phyloP scores from a whole-genome alignment of 2,113 vertebrate species.

The Dryoscopus gambensis region DNA sequence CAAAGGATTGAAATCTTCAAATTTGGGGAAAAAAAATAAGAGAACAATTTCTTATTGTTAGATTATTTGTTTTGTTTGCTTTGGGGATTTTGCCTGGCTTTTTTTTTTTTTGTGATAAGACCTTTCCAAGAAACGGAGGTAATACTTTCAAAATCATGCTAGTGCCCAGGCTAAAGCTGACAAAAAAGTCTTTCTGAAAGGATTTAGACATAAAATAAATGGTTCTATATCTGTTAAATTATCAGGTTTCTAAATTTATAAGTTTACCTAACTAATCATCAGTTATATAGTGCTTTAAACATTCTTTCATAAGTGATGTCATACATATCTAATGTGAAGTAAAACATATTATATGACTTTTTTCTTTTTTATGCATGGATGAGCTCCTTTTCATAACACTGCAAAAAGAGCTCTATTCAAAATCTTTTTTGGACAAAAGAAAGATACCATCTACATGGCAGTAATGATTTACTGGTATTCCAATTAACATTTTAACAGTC shows the following conservation, averaged over 20 bases:
- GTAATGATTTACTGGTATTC: background rate
- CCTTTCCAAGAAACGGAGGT: background rate
- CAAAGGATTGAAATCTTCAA: background rate
- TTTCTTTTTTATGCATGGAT: background rate
- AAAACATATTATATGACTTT: background rate
- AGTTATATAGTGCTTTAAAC: background rate
- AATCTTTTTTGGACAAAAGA: background rate
- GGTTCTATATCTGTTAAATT: background rate
- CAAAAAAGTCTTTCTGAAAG: background rate
- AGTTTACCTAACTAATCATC: background rate
- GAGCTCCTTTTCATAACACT: background rate
- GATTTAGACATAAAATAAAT: background rate
- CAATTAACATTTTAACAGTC: background rate
- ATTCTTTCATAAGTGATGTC: background rate
- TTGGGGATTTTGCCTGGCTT: rapidly evolving
- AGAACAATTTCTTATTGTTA: background rate
- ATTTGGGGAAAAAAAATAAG: background rate
- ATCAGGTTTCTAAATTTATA: background rate
- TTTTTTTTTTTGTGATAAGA: background rate
- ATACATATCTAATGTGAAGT: background rate
- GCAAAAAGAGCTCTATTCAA: background rate
- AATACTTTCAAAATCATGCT: background rate
- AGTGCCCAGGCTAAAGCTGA: background rate
- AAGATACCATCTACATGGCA: background rate
- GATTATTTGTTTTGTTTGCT: background rate